A percentile compares a stretch with the other conserved stretches of the same genome.
Evolutionary conservation across 2,113 vertebrate species (phyloP).

Genomic region (Cheirogaleus medius): DNA sequence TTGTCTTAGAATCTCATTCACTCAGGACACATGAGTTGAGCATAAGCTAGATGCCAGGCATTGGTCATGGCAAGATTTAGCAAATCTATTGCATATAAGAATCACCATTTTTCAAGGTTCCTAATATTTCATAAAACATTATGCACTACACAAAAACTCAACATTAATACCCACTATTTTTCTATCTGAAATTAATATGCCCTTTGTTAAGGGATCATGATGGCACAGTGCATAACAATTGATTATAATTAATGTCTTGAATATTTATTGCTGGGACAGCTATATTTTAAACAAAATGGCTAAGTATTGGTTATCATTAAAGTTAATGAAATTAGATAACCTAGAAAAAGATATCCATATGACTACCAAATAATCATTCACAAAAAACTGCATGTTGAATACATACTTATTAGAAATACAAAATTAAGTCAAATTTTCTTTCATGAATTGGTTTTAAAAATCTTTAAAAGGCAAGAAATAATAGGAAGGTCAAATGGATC

Average conservation of each 20-base stretch:
- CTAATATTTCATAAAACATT: conserved; percentile 24
- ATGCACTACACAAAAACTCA: conserved; percentile 36
- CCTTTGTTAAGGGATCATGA: conserved; percentile 28
- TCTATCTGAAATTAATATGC: conserved; percentile 31
- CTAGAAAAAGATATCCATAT: conserved; percentile 30
- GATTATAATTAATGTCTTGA: conserved; percentile 48
- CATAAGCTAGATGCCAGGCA: neutral
- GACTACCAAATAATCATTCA: conserved; percentile 31
- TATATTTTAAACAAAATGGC: conserved; percentile 35
- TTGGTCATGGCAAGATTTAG: neutral
- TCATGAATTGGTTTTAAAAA: conserved; percentile 32
- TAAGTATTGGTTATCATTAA: conserved; percentile 65
- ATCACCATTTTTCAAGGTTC: neutral
- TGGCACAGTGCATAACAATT: conserved; percentile 12
- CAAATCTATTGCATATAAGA: neutral
- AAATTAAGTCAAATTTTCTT: conserved; percentile 53
- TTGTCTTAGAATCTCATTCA: neutral
- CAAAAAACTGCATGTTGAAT: neutral
- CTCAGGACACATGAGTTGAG: neutral
- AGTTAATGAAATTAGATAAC: conserved; percentile 45
- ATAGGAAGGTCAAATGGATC: neutral
- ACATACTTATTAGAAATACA: conserved; percentile 45
- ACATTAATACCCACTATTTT: neutral
- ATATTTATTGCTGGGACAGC: conserved; percentile 30
- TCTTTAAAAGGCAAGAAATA: conserved; percentile 3